Base-by-base conservation (phyloP, 2,888 invertebrate genomes). In the Pandemis corylana region DNA sequence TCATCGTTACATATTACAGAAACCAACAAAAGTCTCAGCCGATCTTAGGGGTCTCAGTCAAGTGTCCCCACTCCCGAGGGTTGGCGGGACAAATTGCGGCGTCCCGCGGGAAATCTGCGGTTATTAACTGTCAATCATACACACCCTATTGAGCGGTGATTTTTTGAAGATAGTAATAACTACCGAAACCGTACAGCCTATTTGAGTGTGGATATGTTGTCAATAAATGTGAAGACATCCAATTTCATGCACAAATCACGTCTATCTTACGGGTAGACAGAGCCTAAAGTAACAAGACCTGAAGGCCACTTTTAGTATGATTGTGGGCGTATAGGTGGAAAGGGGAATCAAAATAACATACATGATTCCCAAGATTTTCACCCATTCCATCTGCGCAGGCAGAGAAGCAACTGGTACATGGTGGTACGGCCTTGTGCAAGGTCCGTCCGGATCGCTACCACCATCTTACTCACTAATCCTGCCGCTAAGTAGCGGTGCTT, bases 71-170 rank as follows among this genome's bases (percentile, higher is more conserved):
- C 59, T 59, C 65, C 7, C 66, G 62, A 59, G 73, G 71, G 76
- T 64, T 68, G 66, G 68, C 74, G 75, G 77, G 77, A 77, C 77
- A 77, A 77, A 77, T 78, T 77, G 76, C 56, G 41, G 51, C 12
- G 15, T 67, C 78, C 72, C 78, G 66, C 36, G 78, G 78, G 78
- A 78, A 78, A 78, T 78, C 76, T 76, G n/a, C 74, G 72, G 78
- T 77, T 78, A 78, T 78, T 78, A 78, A 76, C 78, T 78, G 78
- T 78, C 78, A 78, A 78, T 78, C 78, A 78, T 74, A 63, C 71
- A 69, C 76, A 76, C 69, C 72, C 72, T 72, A 69, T 75, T 71
- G 75, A 63, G 61, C 66, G 41, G 51, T 65, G 74, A 75, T 75
- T 75, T 74, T 75, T 75, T 72, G 59, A 44, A 36, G 70, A 53